A percentile compares a stretch with the other conserved stretches of the same genome.
phyloP scores from a whole-genome alignment of 1,140 invertebrate genomes.

The Megalonaias nervosa region DNA sequence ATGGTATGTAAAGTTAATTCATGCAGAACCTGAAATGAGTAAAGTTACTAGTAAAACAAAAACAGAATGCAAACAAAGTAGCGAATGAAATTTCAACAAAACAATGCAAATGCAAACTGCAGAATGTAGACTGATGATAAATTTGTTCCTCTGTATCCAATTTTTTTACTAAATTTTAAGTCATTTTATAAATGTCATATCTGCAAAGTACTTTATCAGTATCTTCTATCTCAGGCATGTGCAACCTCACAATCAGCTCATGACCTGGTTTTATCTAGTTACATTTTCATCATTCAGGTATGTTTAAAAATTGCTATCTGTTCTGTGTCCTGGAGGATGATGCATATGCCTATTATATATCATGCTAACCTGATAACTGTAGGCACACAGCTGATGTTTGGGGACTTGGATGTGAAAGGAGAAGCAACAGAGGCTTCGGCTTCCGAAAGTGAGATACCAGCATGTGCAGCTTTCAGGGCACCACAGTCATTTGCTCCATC shows the following conservation, averaged over 20 bases:
- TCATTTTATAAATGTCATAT: background rate
- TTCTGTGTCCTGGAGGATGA: too few relatives aligned
- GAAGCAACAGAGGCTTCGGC: conserved; percentile 97
- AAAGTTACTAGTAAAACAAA: background rate
- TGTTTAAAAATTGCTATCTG: too few relatives aligned
- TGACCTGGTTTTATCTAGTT: background rate
- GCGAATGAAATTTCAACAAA: background rate
- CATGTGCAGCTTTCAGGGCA: conserved; percentile 90
- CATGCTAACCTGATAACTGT: conserved; percentile 79
- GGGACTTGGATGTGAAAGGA: conserved; percentile 92
- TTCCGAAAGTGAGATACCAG: conserved; percentile 96
- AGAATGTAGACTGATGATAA: too few relatives aligned
- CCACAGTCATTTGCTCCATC: conserved; percentile 98
- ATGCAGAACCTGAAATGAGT: too few relatives aligned
- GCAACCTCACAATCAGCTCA: too few relatives aligned
- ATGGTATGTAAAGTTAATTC: too few relatives aligned
- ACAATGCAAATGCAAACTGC: background rate
- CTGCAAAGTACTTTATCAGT: background rate
- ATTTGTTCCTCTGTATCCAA: background rate
- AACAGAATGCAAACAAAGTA: background rate
- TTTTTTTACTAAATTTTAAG: background rate
- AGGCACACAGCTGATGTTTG: conserved; percentile 93
- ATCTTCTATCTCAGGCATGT: background rate
- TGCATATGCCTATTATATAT: background rate
- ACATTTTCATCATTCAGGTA: too few relatives aligned